These are phyloP conservation scores for Xenopus laevis DNA, from an alignment of 2,113 vertebrate species.

Conservation along the genomic window DNA sequence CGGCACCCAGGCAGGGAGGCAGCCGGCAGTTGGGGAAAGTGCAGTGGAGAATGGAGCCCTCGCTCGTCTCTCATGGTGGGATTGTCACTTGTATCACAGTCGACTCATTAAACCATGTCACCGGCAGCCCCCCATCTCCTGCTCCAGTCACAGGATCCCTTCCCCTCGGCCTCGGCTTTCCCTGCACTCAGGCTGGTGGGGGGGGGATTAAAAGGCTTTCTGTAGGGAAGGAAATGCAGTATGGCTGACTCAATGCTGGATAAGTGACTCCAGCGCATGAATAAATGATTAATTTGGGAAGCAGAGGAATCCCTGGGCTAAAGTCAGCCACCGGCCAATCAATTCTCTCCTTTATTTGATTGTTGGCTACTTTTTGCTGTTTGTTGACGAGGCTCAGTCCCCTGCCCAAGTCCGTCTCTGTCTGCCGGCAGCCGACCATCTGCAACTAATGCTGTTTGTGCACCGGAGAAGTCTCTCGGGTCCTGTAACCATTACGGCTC, in stretches of 20 bases:
- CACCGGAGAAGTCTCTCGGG: too few relatives aligned
- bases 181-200: not conserved
- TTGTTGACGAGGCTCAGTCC: too few relatives aligned
- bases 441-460: too few relatives aligned
- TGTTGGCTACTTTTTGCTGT: too few relatives aligned
- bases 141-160: conserved; percentile 38
- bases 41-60: not conserved
- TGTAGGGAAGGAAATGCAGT: conserved; percentile 56
- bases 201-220: conserved; percentile 30
- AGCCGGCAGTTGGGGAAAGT: conserved; percentile 12
- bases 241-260: conserved; percentile 54
- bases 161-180: conserved; percentile 42
- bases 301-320: conserved; percentile 48
- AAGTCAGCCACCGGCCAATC: conserved; percentile 22
- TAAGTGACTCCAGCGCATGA: conserved; percentile 49
- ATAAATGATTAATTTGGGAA: conserved; percentile 59
- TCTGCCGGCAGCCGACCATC: too few relatives aligned
- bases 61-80: conserved; percentile 23
- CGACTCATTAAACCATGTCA: not conserved
- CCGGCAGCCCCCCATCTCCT: not conserved
- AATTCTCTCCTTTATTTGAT: too few relatives aligned
- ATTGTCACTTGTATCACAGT: not conserved
- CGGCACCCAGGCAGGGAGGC: conserved; percentile 26
- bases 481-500: too few relatives aligned
- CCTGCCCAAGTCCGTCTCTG: too few relatives aligned